Percentiles rank a stretch among this genome's conserved stretches.
Evolutionary conservation across 2,797 vertebrate genomes (phyloP).

Genomic region (Poeciliopsis infans): DNA sequence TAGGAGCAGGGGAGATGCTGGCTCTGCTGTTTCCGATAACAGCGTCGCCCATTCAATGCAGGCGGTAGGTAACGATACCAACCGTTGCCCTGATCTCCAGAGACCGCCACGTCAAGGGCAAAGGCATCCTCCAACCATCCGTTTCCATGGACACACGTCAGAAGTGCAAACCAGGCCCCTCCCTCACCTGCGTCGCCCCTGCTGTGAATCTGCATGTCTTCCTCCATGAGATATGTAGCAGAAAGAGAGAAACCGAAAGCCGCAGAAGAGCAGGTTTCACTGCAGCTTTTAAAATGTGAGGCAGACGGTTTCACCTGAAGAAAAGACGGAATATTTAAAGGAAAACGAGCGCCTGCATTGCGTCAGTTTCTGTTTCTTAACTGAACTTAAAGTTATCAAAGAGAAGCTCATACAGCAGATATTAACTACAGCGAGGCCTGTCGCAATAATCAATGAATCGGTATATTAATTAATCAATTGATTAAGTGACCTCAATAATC

Average conservation of each 20-base stretch:
- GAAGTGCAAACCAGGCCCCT: conserved; percentile 69
- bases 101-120: conserved; percentile 75
- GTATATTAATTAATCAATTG: too few relatives aligned
- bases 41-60: conserved; percentile 46
- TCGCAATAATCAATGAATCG: too few relatives aligned
- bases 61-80: conserved; percentile 63
- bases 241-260: conserved; percentile 53
- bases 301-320: conserved; percentile 52
- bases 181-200: conserved; percentile 66
- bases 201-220: conserved; percentile 71
- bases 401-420: conserved; percentile 20
- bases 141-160: conserved; percentile 81
- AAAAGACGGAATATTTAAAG: conserved; percentile 55
- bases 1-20: conserved; percentile 36
- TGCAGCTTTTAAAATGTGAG: conserved; percentile 66
- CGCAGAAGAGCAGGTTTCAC: conserved; percentile 56
- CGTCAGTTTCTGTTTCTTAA: conserved; percentile 55
- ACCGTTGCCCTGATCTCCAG: conserved; percentile 67
- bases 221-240: conserved; percentile 63
- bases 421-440: background rate
- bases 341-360: conserved; percentile 63
- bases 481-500: too few relatives aligned
- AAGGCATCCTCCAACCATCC: conserved; percentile 73
- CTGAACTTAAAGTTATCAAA: conserved; percentile 33
- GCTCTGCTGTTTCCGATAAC: conserved; percentile 52